These are phyloP conservation scores for Beris chalybata DNA, from an alignment of 2,888 invertebrate genomes.

Conservation along the genomic window DNA sequence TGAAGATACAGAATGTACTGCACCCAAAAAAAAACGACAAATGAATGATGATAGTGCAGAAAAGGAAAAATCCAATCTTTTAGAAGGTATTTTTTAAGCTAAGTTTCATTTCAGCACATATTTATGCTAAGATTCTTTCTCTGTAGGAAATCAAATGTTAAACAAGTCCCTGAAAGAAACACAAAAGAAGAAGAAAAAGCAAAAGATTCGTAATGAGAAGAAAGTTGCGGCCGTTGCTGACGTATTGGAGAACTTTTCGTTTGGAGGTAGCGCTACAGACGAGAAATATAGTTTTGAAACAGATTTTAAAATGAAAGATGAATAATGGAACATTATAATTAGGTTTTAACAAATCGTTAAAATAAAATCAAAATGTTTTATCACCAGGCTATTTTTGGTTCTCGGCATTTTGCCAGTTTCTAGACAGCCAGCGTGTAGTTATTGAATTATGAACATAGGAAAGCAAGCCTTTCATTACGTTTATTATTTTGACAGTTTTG, in stretches of 20 bases:
- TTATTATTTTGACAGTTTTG: constrained; percentile 3
- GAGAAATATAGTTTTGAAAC: constrained; percentile 53
- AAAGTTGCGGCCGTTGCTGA: constrained; percentile 65
- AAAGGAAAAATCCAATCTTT: constrained; percentile 58
- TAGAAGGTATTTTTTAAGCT: constrained; percentile 64
- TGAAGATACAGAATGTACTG: constrained; percentile 7
- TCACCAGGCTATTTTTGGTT: background rate
- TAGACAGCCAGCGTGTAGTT: background rate
- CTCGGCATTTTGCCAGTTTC: background rate
- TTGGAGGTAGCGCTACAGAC: constrained; percentile 38
- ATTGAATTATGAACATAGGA: background rate
- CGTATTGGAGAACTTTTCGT: constrained; percentile 62
- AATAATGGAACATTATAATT: constrained; percentile 4
- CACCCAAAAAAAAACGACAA: constrained; percentile 44
- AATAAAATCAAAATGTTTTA: constrained; percentile 14
- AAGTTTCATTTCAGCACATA: background rate
- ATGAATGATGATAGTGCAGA: constrained; percentile 45
- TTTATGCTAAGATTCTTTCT: constrained; percentile 3
- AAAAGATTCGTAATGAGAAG: constrained; percentile 62
- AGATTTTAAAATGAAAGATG: constrained; percentile 49
- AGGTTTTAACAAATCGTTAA: background rate
- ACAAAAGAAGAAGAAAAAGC: constrained; percentile 63
- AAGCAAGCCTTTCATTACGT: background rate
- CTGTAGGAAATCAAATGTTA: constrained; percentile 57
- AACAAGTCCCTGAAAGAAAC: constrained; percentile 62